Conservation (phyloP, 2,113 vertebrate species). For the Ramphastos sulfuratus region DNA sequence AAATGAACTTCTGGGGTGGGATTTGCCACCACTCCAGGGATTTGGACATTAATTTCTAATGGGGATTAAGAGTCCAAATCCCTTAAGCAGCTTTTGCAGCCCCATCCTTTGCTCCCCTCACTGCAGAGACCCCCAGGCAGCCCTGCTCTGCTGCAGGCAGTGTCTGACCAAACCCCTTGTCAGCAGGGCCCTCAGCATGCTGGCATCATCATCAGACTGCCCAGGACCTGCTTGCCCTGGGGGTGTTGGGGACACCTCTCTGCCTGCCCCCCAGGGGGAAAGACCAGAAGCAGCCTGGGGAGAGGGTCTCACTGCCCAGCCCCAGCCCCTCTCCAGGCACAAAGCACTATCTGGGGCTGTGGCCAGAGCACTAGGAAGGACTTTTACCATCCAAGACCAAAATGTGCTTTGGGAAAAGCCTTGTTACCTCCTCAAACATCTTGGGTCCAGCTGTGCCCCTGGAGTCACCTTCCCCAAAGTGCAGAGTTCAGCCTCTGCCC, state of each 20-base stretch:
- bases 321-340: rapidly evolving
- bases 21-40: slow-evolving; percentile 47
- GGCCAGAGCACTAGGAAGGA: background rate
- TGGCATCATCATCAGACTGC: rapidly evolving
- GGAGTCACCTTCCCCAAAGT: background rate
- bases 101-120: background rate
- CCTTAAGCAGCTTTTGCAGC: slow-evolving; percentile 61
- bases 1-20: slow-evolving; percentile 36
- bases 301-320: rapidly evolving
- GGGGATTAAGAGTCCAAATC: slow-evolving; percentile 63
- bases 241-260: background rate
- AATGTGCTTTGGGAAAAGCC: background rate
- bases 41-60: slow-evolving; percentile 62
- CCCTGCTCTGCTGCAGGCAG: rapidly evolving
- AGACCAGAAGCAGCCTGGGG: background rate
- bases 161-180: background rate
- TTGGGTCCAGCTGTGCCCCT: background rate
- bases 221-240: rapidly evolving
- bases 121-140: background rate
- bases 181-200: rapidly evolving
- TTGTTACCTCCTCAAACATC: background rate
- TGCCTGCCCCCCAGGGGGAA: rapidly evolving
- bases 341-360: background rate
- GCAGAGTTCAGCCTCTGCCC: background rate
- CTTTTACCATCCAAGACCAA: background rate